Evolutionary conservation across 2,797 vertebrate genomes (phyloP), one percentile per base, ranked within the genome.

Genomic region (Eurystomus glaucurus): DNA sequence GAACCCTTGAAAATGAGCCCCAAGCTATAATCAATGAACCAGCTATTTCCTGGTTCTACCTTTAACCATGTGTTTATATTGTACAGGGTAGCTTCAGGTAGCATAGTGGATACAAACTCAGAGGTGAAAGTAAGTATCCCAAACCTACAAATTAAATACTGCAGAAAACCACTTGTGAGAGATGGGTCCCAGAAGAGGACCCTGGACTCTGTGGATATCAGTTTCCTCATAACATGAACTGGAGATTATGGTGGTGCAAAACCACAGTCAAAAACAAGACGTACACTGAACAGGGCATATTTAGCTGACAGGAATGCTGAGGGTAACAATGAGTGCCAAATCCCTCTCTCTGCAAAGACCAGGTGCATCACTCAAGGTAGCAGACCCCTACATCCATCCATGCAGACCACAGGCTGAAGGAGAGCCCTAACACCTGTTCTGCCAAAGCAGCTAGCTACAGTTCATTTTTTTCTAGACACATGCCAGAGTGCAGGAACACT

Each of bases 301-400:
- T 46, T 33, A 77, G 33, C 25, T 43, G 60, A 37, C 1, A 2
- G 13, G 4, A 79, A 52, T 7, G 13, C 10, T 0, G 2, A 46
- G 15, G 17, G 14, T 50, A 60, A 54, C 1, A 10, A 7, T 4
- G 18, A 70, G 8, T 13, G 22, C 14, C 37, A 84, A 70, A 84
- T 26, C 39, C 29, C 8, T n/a, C 11, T 18, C 29, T 50, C n/a
- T 28, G 29, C 22, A 55, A 86, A 70, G 18, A 62, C 7, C 9
- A 50, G 16, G 9, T 20, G 43, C n/a, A 39, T 48, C 52, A 31
- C 21, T 51, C 55, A 68, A 46, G 21, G 39, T 0, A 55, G 43
- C 31, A 66, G 37, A 68, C 58, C 18, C 26, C 43, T 84, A 11
- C 7, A 33, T 9, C 14, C 20, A 74, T 29, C 31, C 41, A 41